Conservation (phyloP, 2,888 invertebrate species). For the Pristionchus mayeri region DNA sequence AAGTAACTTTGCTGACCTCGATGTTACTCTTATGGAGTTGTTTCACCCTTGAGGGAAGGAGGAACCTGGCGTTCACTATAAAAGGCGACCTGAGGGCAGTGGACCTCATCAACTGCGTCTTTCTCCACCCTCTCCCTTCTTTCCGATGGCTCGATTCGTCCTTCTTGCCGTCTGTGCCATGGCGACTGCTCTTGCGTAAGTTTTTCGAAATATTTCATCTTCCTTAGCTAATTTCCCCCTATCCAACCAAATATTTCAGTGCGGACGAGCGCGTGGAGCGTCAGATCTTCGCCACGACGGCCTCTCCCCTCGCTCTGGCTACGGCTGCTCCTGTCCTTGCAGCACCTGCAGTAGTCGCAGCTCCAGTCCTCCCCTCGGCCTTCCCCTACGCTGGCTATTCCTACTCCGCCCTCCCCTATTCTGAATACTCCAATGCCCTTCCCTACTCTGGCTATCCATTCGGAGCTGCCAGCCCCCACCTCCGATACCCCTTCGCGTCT, state of each 20-base stretch:
- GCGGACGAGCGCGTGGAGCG: constrained; percentile 21
- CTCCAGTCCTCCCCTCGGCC: neutral
- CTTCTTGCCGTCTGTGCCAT: constrained; percentile 14
- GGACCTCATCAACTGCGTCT: neutral
- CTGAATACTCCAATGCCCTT: neutral
- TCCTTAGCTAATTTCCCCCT: neutral
- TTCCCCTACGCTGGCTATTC: constrained; percentile 15
- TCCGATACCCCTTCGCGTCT: constrained; percentile 16
- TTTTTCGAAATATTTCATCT: neutral
- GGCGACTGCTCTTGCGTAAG: constrained; percentile 21
- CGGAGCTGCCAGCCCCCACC: neutral
- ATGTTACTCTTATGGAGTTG: neutral
- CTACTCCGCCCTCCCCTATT: constrained; percentile 20
- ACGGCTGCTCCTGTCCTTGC: constrained; percentile 28
- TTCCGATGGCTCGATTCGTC: constrained; percentile 10
- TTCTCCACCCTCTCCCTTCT: neutral
- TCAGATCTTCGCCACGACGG: constrained; percentile 37
- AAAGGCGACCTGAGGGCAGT: neutral
- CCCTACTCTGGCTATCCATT: neutral
- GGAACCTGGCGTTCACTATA: neutral
- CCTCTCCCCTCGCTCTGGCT: neutral
- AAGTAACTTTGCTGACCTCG: neutral
- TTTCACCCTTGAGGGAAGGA: neutral
- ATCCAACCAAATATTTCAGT: neutral
- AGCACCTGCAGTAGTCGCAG: constrained; percentile 32